phyloP scores from a whole-genome alignment of 2,888 invertebrate species.

The Mythimna impura region DNA sequence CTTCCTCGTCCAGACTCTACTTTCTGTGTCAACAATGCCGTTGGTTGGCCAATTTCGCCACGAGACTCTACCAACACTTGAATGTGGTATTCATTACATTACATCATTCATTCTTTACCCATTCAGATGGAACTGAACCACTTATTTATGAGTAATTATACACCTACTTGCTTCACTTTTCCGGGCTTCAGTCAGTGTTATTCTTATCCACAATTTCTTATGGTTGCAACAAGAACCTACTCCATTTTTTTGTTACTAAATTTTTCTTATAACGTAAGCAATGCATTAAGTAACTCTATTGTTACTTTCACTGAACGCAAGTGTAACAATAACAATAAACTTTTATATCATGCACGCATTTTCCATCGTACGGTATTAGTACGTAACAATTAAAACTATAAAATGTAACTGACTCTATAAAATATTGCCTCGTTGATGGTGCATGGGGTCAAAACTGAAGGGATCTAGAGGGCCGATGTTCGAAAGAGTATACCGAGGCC shows the following conservation, averaged over 20 bases:
- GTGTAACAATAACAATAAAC: slow-evolving; percentile 37
- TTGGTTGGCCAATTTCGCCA: no score
- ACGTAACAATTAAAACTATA: no score
- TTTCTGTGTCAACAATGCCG: no score
- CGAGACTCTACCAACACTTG: neutral
- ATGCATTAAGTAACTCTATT: slow-evolving; percentile 34
- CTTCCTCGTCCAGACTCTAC: no score
- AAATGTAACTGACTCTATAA: neutral
- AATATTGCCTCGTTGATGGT: neutral
- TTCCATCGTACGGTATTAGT: slow-evolving; percentile 4
- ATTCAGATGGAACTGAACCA: slow-evolving; percentile 7
- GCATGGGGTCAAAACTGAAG: no score
- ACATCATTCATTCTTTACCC: neutral
- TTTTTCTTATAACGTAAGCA: slow-evolving; percentile 13
- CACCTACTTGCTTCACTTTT: slow-evolving; percentile 26
- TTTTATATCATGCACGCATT: slow-evolving; percentile 8
- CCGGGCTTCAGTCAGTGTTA: slow-evolving; percentile 23
- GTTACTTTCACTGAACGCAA: slow-evolving; percentile 35
- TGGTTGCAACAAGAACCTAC: slow-evolving; percentile 34
- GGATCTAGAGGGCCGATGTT: no score
- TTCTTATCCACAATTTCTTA: slow-evolving; percentile 21
- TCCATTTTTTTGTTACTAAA: slow-evolving; percentile 30
- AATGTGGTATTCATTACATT: neutral
- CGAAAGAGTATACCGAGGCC: no score
- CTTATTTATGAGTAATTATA: slow-evolving; percentile 23